phyloP scores from a whole-genome alignment of 1,140 invertebrate species.

The Caligus rogercresseyi region DNA sequence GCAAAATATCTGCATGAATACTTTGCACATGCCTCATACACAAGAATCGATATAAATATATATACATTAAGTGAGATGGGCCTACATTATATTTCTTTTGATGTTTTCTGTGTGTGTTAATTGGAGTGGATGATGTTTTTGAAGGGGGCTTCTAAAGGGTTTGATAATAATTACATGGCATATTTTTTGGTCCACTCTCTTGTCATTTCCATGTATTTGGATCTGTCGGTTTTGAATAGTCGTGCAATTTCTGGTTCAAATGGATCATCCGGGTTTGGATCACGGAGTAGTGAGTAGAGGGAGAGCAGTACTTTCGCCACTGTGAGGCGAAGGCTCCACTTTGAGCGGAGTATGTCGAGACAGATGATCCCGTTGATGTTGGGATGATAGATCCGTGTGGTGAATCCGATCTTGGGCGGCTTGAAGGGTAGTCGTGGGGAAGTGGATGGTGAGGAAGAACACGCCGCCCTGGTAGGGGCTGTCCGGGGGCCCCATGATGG shows the following conservation, averaged over 20 bases:
- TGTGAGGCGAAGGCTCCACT: slow-evolving; percentile 40
- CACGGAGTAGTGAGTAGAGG: slow-evolving; percentile 36
- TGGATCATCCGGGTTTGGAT: slow-evolving; percentile 41
- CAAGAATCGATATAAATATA: too few species aligned
- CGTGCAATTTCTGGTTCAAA: slow-evolving; percentile 36
- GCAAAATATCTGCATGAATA: too few species aligned
- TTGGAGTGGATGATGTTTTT: too few species aligned
- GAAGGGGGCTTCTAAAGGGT: background rate
- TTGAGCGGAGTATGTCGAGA: slow-evolving; percentile 37
- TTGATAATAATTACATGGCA: too few species aligned
- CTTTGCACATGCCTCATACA: too few species aligned
- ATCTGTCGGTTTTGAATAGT: slow-evolving; percentile 35
- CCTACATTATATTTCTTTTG: too few species aligned
- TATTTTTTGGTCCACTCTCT: slow-evolving; percentile 25
- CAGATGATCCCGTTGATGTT: slow-evolving; percentile 41
- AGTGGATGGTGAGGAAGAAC: slow-evolving; percentile 97
- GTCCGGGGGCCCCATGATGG: slow-evolving; percentile 94
- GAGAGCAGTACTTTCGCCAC: slow-evolving; percentile 40
- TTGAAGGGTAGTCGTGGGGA: slow-evolving; percentile 99
- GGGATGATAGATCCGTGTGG: slow-evolving; percentile 41
- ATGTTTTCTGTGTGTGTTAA: too few species aligned
- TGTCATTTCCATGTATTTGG: slow-evolving; percentile 14
- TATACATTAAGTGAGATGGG: too few species aligned
- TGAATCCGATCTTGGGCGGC: slow-evolving; percentile 69
- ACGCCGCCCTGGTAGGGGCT: slow-evolving; percentile 96